These are phyloP conservation scores for Aplysina aerophoba DNA, from an alignment of 37 sponge, comb jelly and placozoan genomes.

Conservation along the genomic window DNA sequence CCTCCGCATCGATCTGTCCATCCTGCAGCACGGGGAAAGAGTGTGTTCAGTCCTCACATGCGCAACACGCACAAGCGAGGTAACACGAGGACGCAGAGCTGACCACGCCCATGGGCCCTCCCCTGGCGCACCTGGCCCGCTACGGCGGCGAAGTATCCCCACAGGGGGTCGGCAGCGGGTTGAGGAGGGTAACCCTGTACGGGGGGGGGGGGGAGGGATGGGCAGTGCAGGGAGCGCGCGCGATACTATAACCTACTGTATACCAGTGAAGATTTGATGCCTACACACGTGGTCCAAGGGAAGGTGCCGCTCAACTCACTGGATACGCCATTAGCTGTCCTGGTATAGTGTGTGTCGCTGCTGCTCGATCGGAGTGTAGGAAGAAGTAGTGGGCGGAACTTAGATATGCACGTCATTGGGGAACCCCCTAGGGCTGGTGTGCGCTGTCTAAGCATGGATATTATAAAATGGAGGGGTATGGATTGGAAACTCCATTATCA, in stretches of 20 bases:
- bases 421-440: too few species aligned
- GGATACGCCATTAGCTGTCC: neutral
- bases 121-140: constrained; percentile 67
- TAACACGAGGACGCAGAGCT: too few species aligned
- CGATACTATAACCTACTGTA: too few species aligned
- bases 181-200: neutral
- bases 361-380: neutral
- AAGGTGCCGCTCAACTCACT: neutral
- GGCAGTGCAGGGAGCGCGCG: too few species aligned
- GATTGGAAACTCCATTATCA: constrained; percentile 2
- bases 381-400: neutral
- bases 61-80: too few species aligned
- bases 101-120: neutral
- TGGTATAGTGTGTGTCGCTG: neutral
- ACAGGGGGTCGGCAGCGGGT: constrained; percentile 70
- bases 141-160: constrained; percentile 74
- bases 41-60: neutral
- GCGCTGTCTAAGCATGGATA: neutral
- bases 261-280: too few species aligned
- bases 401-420: too few species aligned
- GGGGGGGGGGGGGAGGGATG: constrained; percentile 14
- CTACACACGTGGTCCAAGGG: too few species aligned
- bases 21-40: constrained; percentile 54
- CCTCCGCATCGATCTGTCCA: constrained; percentile 87
- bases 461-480: neutral